Conservation (phyloP, 2,113 vertebrate genomes). For the Platycercus adscitus region DNA sequence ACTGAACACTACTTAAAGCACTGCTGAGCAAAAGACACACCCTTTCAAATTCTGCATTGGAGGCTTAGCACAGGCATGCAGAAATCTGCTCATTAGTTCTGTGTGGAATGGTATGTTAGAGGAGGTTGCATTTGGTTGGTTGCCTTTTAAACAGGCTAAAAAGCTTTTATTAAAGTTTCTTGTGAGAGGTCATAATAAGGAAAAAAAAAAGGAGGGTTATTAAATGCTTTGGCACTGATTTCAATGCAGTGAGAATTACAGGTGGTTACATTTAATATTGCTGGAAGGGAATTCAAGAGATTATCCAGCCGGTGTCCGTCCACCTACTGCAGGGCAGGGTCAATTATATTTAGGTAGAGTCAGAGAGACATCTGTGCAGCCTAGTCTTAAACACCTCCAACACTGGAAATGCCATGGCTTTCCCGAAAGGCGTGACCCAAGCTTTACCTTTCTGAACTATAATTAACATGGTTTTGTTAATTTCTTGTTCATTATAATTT, state of each 20-base stretch:
- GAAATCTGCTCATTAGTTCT: neutral
- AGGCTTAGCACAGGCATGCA: neutral
- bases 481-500: neutral
- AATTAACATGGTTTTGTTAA: neutral
- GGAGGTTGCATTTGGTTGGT: neutral
- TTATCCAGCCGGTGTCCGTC: neutral
- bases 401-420: neutral
- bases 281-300: neutral
- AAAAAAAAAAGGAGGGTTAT: neutral
- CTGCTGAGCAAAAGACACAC: neutral
- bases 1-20: neutral
- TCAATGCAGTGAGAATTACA: neutral
- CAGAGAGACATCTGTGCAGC: neutral
- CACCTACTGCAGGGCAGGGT: neutral
- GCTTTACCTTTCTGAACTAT: neutral
- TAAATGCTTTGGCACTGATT: neutral
- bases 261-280: neutral
- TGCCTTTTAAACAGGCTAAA: neutral
- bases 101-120: neutral
- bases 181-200: neutral
- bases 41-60: neutral
- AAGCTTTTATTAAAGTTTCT: constrained; percentile 53
- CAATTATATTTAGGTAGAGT: neutral
- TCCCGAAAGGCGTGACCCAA: neutral
- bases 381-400: neutral